Percentiles rank a stretch among this genome's conserved stretches.
Evolutionary conservation across 2,888 invertebrate species (phyloP).

Genomic region (Xestia xanthographa): DNA sequence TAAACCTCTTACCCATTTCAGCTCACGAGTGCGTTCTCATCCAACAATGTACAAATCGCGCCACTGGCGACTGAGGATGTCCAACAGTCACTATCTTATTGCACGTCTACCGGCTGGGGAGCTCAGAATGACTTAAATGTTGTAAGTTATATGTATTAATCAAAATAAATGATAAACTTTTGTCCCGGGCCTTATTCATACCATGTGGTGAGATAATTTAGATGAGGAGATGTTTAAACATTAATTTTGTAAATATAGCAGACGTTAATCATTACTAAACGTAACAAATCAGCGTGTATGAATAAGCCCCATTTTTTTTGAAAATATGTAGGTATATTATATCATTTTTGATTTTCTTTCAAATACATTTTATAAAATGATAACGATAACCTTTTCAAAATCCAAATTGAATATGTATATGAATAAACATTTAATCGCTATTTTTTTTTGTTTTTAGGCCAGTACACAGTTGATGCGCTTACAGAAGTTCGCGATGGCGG

Average conservation of each 20-base stretch:
- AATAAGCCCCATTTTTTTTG: too few species aligned
- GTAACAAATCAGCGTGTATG: too few species aligned
- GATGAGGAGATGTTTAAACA: background rate
- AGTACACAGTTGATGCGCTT: slow-evolving; percentile 1
- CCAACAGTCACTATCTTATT: background rate
- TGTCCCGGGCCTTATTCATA: background rate
- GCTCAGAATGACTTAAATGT: background rate
- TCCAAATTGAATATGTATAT: background rate
- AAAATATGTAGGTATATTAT: background rate
- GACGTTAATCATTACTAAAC: too few species aligned
- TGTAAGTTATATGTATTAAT: slow-evolving; percentile 19
- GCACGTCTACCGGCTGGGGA: slow-evolving; percentile 30
- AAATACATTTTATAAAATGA: too few species aligned
- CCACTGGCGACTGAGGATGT: background rate
- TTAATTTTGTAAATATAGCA: too few species aligned
- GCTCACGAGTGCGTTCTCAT: slow-evolving; percentile 10
- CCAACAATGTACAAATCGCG: background rate
- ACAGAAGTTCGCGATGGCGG: background rate
- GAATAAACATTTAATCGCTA: background rate
- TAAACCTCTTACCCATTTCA: slow-evolving; percentile 2
- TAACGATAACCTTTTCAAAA: too few species aligned
- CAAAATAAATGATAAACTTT: background rate
- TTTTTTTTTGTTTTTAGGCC: background rate
- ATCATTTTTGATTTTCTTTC: background rate
- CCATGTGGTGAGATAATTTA: background rate